Conservation (phyloP, 2,797 vertebrate genomes). For the Coregonus ussuriensis region DNA sequence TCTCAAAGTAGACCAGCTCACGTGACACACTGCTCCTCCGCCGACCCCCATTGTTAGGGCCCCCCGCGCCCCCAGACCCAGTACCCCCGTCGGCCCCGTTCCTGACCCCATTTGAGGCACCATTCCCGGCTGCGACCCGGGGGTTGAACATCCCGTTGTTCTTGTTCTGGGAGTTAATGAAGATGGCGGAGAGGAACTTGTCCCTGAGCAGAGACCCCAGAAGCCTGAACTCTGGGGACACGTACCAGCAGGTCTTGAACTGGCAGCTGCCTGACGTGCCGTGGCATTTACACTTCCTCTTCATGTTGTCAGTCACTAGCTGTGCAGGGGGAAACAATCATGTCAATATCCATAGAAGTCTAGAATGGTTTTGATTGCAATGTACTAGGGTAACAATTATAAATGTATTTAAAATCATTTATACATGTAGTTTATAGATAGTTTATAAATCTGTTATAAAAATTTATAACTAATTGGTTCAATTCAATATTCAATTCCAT, state of each 20-base stretch:
- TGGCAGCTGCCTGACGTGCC: slow-evolving; percentile 93
- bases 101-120: no score
- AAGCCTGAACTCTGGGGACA: slow-evolving; percentile 86
- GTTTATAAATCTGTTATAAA: background rate
- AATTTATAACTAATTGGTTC: no score
- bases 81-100: slow-evolving; percentile 61
- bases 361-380: background rate
- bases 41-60: slow-evolving; percentile 60
- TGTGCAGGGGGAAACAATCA: slow-evolving; percentile 54
- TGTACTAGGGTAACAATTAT: background rate
- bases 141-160: slow-evolving; percentile 90
- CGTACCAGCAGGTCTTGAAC: slow-evolving; percentile 93
- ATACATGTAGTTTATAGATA: background rate
- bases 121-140: slow-evolving; percentile 47
- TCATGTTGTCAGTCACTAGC: slow-evolving; percentile 91
- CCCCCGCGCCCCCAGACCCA: slow-evolving; percentile 38
- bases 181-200: slow-evolving; percentile 84
- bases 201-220: slow-evolving; percentile 84
- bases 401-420: background rate
- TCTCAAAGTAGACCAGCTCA: slow-evolving; percentile 91
- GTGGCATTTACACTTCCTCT: slow-evolving; percentile 91
- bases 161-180: slow-evolving; percentile 91
- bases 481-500: no score
- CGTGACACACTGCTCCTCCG: slow-evolving; percentile 77
- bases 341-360: background rate